Conservation (phyloP, 2,888 invertebrate species). For the Oscheius sp. region DNA sequence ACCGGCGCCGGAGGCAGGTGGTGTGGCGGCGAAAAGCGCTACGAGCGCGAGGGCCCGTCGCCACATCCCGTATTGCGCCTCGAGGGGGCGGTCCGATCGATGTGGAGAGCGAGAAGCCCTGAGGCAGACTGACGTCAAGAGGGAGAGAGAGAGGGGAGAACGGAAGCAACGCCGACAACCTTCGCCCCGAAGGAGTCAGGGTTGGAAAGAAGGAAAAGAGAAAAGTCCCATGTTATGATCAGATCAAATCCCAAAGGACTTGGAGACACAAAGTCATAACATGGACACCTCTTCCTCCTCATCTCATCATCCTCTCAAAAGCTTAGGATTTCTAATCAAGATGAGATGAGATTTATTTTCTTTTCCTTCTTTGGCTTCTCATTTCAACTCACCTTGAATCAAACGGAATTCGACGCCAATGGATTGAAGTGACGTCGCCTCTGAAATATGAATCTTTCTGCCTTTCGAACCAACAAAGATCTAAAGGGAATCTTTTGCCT, state of each 20-base stretch:
- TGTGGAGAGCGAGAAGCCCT: conserved; percentile 19
- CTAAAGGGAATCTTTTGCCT: background rate
- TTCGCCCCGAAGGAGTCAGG: background rate
- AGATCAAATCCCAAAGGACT: background rate
- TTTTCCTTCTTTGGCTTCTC: background rate
- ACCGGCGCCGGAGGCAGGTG: conserved; percentile 22
- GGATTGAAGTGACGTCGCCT: conserved; percentile 9
- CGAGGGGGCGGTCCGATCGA: conserved; percentile 25
- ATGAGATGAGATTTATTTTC: background rate
- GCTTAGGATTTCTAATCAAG: background rate
- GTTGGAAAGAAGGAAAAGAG: too few relatives aligned
- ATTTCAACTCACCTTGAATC: background rate
- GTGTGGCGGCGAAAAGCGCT: conserved; percentile 29
- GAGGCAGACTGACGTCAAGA: conserved; percentile 27
- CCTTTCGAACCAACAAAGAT: background rate
- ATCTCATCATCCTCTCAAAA: background rate
- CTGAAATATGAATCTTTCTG: background rate
- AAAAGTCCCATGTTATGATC: too few relatives aligned
- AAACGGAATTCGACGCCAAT: background rate
- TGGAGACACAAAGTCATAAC: background rate
- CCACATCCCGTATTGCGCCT: conserved; percentile 32
- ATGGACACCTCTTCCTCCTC: background rate
- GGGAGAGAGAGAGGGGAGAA: conserved; percentile 14
- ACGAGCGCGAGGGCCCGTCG: conserved; percentile 28
- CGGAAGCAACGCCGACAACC: conserved; percentile 7